Evolutionary conservation across 2,113 vertebrate species (phyloP), one percentile per base, ranked within the genome.

Genomic region (Budorcas taxicolor): DNA sequence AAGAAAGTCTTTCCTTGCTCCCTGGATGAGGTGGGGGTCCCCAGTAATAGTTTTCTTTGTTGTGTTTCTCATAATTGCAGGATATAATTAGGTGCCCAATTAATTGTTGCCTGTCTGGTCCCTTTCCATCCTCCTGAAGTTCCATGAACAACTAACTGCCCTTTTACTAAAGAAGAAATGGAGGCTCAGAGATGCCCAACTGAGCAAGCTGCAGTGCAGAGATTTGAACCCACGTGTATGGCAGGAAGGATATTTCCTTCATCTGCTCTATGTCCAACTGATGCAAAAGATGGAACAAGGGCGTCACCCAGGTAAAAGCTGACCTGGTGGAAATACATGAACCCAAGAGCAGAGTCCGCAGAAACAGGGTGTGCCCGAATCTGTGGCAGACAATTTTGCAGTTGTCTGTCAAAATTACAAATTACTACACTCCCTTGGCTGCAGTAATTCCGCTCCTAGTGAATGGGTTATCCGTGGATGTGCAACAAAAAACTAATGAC

Each of bases 271-370:
- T 9, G 11, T 23, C 82, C 4, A 15, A 15, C 74, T 14, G 29
- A 47, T 3, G 2, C n/a, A 4, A 45, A 60, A 62, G 31, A 10
- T 3, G 3, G 57, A 36, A 36, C 93, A 19, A 25, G 12, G 50
- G 33, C 0, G 7, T 33, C 55, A 5, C 13, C 50, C 33, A 5
- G 9, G 57, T 21, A 13, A 47, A 82, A 74, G 10, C 0, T 3
- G 62, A 14, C 62, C 86, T 45, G 86, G 23, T 1, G 31, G 87
- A 31, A 60, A 78, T 4, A 40, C 1, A 13, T 2, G 29, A n/a
- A 76, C 36, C 15, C 6, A 31, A 11, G 23, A 6, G n/a, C 1
- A 11, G 23, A 62, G 47, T 6, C 91, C 17, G 12, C 8, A 16
- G 64, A 31, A 53, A 78, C 0, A 1, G 16, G 62, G 3, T 13